Conservation (phyloP, 2,888 invertebrate genomes). For the Lasioglossum malachurum region DNA sequence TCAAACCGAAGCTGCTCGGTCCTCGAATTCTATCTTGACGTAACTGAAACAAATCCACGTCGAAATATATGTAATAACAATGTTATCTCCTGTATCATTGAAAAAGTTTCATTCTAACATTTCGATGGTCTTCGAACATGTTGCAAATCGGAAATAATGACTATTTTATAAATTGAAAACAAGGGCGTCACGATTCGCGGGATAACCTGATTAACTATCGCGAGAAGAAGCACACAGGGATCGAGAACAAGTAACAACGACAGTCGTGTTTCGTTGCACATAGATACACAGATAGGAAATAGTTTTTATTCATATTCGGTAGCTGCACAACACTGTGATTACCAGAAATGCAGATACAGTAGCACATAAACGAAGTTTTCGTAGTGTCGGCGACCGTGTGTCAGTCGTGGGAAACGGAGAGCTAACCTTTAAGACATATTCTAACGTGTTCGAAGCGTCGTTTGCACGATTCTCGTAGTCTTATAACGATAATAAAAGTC, state of each 20-base stretch:
- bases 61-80: background rate
- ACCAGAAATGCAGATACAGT: constrained; percentile 69
- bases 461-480: constrained; percentile 46
- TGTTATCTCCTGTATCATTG: background rate
- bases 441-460: constrained; percentile 28
- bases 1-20: constrained; percentile 12
- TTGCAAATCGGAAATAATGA: background rate
- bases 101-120: background rate
- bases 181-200: no score
- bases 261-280: constrained; percentile 58
- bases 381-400: constrained; percentile 32
- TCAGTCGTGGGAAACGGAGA: constrained; percentile 25
- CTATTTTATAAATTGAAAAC: no score
- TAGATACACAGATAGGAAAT: constrained; percentile 73
- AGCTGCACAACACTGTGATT: constrained; percentile 70
- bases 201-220: no score
- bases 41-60: background rate
- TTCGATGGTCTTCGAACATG: background rate
- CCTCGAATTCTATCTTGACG: background rate
- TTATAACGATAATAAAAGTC: constrained; percentile 45
- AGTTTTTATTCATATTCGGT: constrained; percentile 70
- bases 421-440: constrained; percentile 41
- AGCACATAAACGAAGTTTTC: constrained; percentile 51
- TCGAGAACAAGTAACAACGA: background rate
- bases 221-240: background rate